These are phyloP conservation scores for Ianthella basta DNA, from an alignment of 37 sponge, comb jelly and placozoan species.

Conservation along the genomic window DNA sequence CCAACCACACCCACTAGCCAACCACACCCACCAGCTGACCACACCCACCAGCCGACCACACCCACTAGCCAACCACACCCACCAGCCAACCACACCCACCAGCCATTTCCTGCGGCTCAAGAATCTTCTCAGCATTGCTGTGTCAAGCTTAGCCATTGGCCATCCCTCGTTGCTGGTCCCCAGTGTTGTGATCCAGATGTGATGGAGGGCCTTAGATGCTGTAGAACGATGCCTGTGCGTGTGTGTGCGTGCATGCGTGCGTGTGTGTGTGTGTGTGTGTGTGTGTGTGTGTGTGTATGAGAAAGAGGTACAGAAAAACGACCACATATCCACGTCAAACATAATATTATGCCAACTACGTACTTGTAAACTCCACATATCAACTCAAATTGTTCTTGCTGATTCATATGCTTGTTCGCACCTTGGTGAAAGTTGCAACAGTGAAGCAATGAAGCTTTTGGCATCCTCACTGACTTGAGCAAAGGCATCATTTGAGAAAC, in stretches of 20 bases:
- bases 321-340: not conserved
- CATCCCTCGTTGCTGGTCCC: not conserved
- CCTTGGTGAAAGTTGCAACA: not conserved
- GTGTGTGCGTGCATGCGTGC: conserved; percentile 40
- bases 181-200: too few species aligned
- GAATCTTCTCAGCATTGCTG: not conserved
- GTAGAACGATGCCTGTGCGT: not conserved
- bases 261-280: conserved; percentile 56
- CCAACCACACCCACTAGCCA: not conserved
- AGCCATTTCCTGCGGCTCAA: not conserved
- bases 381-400: not conserved
- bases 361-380: not conserved
- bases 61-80: not conserved
- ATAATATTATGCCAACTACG: conserved; percentile 6
- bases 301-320: conserved; percentile 12
- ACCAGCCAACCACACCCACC: not conserved
- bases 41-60: too few species aligned
- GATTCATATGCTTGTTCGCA: not conserved
- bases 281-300: conserved; percentile 54
- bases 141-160: not conserved
- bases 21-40: not conserved
- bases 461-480: not conserved
- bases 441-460: not conserved
- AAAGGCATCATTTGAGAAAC: conserved; percentile 21
- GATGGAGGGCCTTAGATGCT: not conserved